Evolutionary conservation across 2,113 vertebrate species (phyloP), one percentile per base, ranked within the genome.

Genomic region (Tragelaphus scriptus): DNA sequence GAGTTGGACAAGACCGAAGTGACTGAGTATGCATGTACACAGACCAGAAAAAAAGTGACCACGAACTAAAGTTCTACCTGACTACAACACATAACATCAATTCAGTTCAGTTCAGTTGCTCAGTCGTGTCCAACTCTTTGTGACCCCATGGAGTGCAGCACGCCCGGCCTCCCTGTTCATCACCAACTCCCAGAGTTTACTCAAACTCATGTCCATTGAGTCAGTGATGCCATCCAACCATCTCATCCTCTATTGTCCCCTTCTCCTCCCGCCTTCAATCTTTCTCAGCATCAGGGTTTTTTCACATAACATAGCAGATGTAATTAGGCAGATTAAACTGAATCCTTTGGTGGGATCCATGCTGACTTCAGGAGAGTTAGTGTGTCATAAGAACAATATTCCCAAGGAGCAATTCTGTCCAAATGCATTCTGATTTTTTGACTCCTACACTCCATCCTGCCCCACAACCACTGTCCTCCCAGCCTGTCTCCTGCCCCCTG

Each of bases 61-160:
- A 9, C 10, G 26, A 30, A 51, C 8, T 10, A 59, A 23, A 49
- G 7, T 26, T 17, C 58, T 61, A 15, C 59, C 63, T 0, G 0
- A 23, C 11, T 49, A 49, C 30, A 5, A 8, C n/a, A 8, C 3
- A 44, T 16, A 14, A 55, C 2, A 9, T 6, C 71, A 36, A n/a
- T 71, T 71, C 0, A 71, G n/a, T 36, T 71, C 65, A 71, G 68
- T 40, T 40, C n/a, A 71, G n/a, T 23, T 1, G 2, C 68, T 71
- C 68, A 71, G 9, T 71, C 19, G 0, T 40, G n/a, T 36, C n/a
- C 0, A 0, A 6, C n/a, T 71, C 68, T 40, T 71, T 71, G 68
- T 0, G 10, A 71, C 10, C n/a, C n/a, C 10, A 0, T 40, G n/a
- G 68, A 40, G n/a, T 23, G 68, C 68, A 71, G n/a, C 68, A 71